These are phyloP conservation scores for Epinephelus awoara DNA, from an alignment of 2,797 vertebrate species.

Conservation along the genomic window DNA sequence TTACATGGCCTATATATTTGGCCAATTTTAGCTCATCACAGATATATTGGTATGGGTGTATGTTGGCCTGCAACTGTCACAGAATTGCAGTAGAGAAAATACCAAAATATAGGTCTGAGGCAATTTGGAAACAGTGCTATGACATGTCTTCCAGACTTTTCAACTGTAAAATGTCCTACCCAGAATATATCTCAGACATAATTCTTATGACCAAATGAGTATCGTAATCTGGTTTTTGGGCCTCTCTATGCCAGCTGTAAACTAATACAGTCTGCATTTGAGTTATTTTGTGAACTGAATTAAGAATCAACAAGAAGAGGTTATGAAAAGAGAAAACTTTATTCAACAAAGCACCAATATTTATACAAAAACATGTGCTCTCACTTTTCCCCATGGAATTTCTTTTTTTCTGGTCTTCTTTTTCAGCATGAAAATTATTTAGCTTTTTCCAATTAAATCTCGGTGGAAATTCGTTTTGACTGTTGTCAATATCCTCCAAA, in stretches of 20 bases:
- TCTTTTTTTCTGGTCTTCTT: slow-evolving; percentile 14
- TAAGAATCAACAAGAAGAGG: slow-evolving; percentile 9
- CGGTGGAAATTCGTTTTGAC: slow-evolving; percentile 36
- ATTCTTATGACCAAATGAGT: too few species aligned
- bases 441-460: slow-evolving; percentile 12
- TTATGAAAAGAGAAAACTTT: slow-evolving; percentile 79
- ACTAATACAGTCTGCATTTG: too few species aligned
- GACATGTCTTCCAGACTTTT: too few species aligned
- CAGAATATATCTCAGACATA: too few species aligned
- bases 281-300: neutral
- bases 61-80: neutral
- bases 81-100: neutral
- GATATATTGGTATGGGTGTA: neutral
- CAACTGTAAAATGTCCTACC: too few species aligned
- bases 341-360: slow-evolving; percentile 79
- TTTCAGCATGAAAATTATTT: slow-evolving; percentile 17
- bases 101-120: too few species aligned
- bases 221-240: too few species aligned
- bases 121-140: too few species aligned
- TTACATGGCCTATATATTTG: neutral
- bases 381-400: slow-evolving; percentile 51
- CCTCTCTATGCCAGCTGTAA: too few species aligned
- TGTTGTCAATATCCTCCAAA: slow-evolving; percentile 49
- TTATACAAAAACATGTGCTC: slow-evolving; percentile 72
- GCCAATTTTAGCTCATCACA: neutral